Evolutionary conservation across 2,113 vertebrate genomes (phyloP).

Genomic region (Regulus satrapa): DNA sequence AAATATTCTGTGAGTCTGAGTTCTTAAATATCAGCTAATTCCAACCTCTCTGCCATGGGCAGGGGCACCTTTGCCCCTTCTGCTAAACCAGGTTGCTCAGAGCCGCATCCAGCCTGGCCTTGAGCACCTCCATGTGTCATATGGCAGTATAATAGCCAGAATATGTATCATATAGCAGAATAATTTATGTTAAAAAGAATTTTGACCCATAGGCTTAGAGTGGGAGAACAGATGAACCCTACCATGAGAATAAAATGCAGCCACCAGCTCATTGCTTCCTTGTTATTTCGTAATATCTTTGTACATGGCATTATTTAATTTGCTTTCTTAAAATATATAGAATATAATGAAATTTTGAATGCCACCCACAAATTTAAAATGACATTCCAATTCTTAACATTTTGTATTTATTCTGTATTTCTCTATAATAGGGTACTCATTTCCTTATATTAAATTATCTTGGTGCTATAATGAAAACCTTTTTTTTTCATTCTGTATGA

Average conservation of each 20-base stretch:
- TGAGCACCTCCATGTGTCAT: background rate
- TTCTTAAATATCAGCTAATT: background rate
- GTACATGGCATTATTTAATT: background rate
- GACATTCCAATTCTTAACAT: background rate
- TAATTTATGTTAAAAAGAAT: background rate
- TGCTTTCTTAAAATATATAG: background rate
- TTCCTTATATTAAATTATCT: slow-evolving; percentile 22
- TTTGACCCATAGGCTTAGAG: background rate
- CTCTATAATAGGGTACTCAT: background rate
- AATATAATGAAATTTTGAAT: background rate
- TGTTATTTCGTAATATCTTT: background rate
- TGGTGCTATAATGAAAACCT: background rate
- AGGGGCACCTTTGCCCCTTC: background rate
- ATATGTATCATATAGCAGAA: no score
- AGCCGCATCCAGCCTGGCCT: background rate
- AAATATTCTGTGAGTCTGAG: background rate
- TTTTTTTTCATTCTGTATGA: slow-evolving; percentile 26
- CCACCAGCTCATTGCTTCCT: background rate
- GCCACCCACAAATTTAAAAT: background rate
- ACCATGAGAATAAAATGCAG: background rate
- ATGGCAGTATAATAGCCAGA: no score
- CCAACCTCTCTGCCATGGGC: background rate
- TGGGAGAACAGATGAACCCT: background rate
- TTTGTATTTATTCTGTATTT: slow-evolving; percentile 4
- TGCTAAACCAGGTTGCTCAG: background rate